phyloP scores from a whole-genome alignment of 1,140 invertebrate species.

The Leptinotarsa lineolata region DNA sequence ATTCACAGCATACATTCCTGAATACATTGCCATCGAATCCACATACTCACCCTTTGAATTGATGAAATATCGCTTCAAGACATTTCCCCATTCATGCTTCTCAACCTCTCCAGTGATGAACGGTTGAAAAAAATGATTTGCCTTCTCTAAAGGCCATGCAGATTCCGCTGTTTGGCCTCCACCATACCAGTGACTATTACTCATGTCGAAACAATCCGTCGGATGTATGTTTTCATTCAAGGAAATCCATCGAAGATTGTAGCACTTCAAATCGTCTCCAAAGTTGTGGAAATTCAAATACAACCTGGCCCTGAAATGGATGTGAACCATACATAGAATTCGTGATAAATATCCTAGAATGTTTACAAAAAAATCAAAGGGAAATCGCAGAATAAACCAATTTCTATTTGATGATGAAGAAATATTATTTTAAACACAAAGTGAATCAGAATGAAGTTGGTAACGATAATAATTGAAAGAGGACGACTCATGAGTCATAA shows the following conservation, averaged over 20 bases:
- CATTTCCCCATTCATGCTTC: constrained; percentile 78
- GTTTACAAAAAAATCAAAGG: too few relatives aligned
- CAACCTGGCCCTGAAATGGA: constrained; percentile 62
- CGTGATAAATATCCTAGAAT: too few relatives aligned
- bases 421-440: too few relatives aligned
- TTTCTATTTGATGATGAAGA: too few relatives aligned
- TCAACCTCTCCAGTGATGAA: constrained; percentile 83
- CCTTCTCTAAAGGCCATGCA: constrained; percentile 78
- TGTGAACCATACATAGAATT: too few relatives aligned
- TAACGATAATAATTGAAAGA: too few relatives aligned
- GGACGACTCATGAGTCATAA: too few relatives aligned
- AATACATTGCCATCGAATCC: too few relatives aligned
- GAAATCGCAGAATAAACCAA: too few relatives aligned
- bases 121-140: constrained; percentile 71
- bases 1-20: too few relatives aligned
- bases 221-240: constrained; percentile 66
- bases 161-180: constrained; percentile 77
- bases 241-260: constrained; percentile 81
- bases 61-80: constrained; percentile 80
- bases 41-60: constrained; percentile 65
- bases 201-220: constrained; percentile 78
- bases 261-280: constrained; percentile 70
- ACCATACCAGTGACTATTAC: constrained; percentile 77
- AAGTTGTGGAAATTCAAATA: constrained; percentile 68
- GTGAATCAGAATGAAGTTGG: too few relatives aligned